phyloP scores from a whole-genome alignment of 2,113 vertebrate species.

The Leptobrachium leishanense region DNA sequence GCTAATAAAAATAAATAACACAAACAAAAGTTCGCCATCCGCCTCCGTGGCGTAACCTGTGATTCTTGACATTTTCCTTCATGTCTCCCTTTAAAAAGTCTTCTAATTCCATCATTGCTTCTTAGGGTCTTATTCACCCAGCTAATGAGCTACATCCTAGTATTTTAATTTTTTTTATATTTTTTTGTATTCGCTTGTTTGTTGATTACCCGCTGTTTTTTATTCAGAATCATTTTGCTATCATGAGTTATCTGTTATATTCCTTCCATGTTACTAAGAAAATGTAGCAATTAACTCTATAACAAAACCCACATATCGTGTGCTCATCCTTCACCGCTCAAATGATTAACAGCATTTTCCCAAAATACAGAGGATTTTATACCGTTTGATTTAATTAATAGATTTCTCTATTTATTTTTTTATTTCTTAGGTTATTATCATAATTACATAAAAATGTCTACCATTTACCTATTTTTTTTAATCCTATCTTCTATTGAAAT shows the following conservation, averaged over 20 bases:
- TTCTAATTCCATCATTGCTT: constrained; percentile 20
- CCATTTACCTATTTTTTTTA: no score
- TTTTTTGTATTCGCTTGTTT: not conserved
- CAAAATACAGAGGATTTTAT: no score
- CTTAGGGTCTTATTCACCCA: constrained; percentile 1
- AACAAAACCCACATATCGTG: no score
- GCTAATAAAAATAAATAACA: constrained; percentile 39
- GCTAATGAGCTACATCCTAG: not conserved
- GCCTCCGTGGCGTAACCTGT: constrained; percentile 19
- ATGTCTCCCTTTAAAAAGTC: constrained; percentile 29
- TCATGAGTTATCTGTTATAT: not conserved
- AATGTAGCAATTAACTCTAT: not conserved
- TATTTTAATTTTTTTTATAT: not conserved
- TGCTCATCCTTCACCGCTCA: no score
- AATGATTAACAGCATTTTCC: no score
- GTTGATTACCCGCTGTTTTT: not conserved
- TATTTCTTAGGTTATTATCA: no score
- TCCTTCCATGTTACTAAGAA: not conserved
- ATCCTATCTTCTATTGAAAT: not conserved
- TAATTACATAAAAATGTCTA: no score
- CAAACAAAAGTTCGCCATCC: constrained; percentile 37
- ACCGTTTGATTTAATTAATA: no score
- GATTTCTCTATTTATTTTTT: no score
- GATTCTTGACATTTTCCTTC: constrained; percentile 31
- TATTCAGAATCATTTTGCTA: not conserved